Evolutionary conservation across 2,797 vertebrate genomes (phyloP).

Genomic region (Hemitrygon akajei): DNA sequence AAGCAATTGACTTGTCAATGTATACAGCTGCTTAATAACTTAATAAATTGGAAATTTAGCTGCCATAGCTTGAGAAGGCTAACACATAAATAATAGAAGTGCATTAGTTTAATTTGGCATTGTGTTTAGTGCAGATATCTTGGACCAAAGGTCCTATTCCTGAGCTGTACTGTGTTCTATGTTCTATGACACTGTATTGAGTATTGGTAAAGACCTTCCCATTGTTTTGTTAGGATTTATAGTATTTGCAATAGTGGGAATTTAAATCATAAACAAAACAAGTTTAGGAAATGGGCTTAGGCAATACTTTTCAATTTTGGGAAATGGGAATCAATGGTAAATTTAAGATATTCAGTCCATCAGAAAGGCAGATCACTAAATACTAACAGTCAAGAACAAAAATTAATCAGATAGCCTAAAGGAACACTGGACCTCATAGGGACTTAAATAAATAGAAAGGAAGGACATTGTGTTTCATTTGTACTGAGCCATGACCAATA

Average conservation of each 20-base stretch:
- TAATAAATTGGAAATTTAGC: neutral
- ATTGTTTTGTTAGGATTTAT: neutral
- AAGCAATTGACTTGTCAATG: neutral
- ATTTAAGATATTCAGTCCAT: neutral
- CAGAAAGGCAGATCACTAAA: neutral
- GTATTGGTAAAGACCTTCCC: neutral
- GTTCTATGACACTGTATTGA: neutral
- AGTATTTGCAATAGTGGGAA: neutral
- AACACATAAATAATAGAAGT: neutral
- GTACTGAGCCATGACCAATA: neutral
- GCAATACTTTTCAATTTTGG: neutral
- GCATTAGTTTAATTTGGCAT: no score
- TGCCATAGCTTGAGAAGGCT: neutral
- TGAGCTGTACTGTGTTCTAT: no score
- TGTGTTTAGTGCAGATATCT: no score
- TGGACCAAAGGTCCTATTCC: no score
- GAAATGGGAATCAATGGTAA: neutral
- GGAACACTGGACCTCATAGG: neutral
- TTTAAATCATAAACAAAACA: neutral
- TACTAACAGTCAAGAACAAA: neutral
- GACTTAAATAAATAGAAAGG: neutral
- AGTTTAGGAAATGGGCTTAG: neutral
- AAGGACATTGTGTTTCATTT: neutral
- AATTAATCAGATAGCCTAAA: neutral
- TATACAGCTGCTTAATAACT: neutral